These are phyloP conservation scores for Dendrophyllia cribrosa DNA, from an alignment of 64 coral and sea anemone genomes.

Conservation along the genomic window DNA sequence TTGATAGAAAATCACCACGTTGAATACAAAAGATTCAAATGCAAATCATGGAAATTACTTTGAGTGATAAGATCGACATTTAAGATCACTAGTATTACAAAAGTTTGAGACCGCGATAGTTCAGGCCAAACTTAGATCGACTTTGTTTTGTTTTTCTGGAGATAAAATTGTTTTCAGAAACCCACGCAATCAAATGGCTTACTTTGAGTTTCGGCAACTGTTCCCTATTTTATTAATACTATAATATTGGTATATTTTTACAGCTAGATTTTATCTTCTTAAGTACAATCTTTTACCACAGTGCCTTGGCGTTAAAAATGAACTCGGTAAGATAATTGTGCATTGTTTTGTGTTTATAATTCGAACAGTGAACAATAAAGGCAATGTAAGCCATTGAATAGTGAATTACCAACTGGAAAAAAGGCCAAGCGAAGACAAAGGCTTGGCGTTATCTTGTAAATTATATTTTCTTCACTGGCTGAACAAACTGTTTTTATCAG, in stretches of 20 bases:
- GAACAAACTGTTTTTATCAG: slow-evolving; percentile 50
- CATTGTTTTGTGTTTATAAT: slow-evolving; percentile 2
- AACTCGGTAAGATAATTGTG: not conserved
- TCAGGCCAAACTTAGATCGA: not conserved
- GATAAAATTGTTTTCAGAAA: not conserved
- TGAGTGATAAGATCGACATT: slow-evolving; percentile 18
- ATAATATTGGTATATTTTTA: not conserved
- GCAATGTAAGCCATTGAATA: not conserved
- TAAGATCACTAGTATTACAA: not conserved
- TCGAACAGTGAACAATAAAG: slow-evolving; percentile 10
- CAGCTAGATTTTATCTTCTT: not conserved
- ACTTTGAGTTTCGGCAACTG: not conserved
- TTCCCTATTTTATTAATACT: no score
- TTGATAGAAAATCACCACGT: slow-evolving; percentile 6
- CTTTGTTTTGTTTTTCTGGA: not conserved
- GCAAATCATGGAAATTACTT: not conserved
- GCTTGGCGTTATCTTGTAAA: slow-evolving; percentile 44
- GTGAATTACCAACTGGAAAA: slow-evolving; percentile 34
- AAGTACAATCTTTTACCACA: not conserved
- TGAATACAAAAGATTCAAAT: slow-evolving; percentile 2
- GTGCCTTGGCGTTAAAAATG: slow-evolving; percentile 5
- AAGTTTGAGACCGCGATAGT: not conserved
- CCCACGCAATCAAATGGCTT: slow-evolving; percentile 1
- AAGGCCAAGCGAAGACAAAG: slow-evolving; percentile 3
- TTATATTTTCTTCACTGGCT: slow-evolving; percentile 55